Conservation (phyloP, 2,797 vertebrate species). For the Sebastes cheni region DNA sequence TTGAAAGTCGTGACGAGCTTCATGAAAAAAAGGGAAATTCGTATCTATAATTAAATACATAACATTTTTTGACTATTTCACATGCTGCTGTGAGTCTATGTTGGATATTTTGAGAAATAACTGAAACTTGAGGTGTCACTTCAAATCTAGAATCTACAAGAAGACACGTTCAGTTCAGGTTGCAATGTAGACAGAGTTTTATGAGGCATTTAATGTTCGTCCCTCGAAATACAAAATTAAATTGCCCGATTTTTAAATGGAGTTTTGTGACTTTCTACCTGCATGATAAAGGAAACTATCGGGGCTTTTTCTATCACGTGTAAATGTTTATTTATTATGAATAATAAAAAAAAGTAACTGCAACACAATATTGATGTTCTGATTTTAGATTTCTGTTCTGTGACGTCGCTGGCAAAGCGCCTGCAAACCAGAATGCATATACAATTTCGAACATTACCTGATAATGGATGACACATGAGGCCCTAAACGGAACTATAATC, state of each 20-base stretch:
- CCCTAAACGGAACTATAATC: background rate
- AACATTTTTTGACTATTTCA: accelerated
- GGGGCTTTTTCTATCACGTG: no score
- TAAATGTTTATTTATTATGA: background rate
- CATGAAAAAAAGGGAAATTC: no score
- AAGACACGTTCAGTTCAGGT: background rate
- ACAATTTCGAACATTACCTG: background rate
- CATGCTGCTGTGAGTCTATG: no score
- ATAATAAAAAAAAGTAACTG: background rate
- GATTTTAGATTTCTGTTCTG: background rate
- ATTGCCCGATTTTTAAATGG: background rate
- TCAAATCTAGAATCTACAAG: background rate
- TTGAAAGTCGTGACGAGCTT: no score
- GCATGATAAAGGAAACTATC: no score
- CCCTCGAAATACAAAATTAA: background rate
- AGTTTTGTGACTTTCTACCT: background rate
- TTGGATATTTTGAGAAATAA: no score
- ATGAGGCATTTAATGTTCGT: background rate
- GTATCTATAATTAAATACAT: no score
- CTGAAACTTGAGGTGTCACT: background rate
- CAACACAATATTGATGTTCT: background rate
- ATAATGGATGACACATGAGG: background rate
- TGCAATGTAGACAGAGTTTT: background rate
- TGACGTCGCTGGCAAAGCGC: background rate
- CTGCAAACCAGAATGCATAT: background rate